Conservation (phyloP, 2,113 vertebrate genomes). For the Thoracochromis brauschi region DNA sequence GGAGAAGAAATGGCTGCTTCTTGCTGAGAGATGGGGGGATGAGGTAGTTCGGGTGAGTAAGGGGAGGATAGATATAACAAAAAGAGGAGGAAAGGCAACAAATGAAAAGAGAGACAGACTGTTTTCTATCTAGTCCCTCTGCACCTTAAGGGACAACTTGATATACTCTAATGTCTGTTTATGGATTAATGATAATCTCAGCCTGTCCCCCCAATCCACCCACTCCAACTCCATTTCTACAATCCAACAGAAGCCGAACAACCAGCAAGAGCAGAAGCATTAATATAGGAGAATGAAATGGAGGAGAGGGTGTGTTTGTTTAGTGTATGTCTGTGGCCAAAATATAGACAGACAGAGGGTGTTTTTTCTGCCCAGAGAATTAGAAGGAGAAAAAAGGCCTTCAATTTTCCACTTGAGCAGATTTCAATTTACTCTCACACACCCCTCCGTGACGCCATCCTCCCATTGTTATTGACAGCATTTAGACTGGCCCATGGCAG, state of each 20-base stretch:
- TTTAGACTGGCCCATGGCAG: conserved; percentile 12
- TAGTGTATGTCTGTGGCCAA: conserved; percentile 7
- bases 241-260: neutral
- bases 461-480: conserved; percentile 42
- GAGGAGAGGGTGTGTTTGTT: conserved; percentile 24
- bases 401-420: conserved; percentile 66
- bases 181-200: conserved; percentile 66
- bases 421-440: conserved; percentile 62
- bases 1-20: neutral
- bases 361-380: conserved; percentile 27
- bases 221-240: neutral
- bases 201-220: conserved; percentile 30
- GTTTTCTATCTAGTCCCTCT: conserved; percentile 29
- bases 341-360: conserved; percentile 12
- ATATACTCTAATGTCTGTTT: conserved; percentile 58
- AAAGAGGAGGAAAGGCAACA: neutral
- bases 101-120: conserved; percentile 1
- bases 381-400: conserved; percentile 32
- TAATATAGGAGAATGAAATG: conserved; percentile 1
- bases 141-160: conserved; percentile 53
- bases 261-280: neutral
- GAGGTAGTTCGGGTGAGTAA: neutral
- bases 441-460: conserved; percentile 21
- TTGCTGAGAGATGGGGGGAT: neutral
- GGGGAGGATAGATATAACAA: neutral